A percentile compares a stretch with the other conserved stretches of the same genome.
phyloP scores from a whole-genome alignment of 2,888 invertebrate species.

The Phorcus lineatus region DNA sequence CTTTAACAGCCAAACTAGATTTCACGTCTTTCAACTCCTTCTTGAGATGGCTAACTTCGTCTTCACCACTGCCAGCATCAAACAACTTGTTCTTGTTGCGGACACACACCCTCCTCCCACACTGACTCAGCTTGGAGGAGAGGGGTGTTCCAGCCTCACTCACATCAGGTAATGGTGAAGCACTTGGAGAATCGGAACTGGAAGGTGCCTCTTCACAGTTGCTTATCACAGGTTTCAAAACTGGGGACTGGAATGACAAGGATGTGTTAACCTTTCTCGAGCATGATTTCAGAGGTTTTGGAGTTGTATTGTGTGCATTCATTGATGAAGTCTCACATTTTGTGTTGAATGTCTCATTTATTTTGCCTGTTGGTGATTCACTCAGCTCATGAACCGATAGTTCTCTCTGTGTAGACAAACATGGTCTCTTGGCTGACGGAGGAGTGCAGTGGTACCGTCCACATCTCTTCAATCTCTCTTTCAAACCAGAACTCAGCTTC shows the following conservation, averaged over 20 bases:
- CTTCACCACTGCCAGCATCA: too few relatives aligned
- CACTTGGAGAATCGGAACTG: too few relatives aligned
- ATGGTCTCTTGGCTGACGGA: slow-evolving; percentile 28
- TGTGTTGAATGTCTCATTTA: not conserved
- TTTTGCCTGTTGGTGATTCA: not conserved
- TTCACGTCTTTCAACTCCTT: slow-evolving; percentile 19
- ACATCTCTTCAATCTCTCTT: slow-evolving; percentile 61
- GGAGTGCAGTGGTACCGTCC: slow-evolving; percentile 61
- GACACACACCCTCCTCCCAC: too few relatives aligned
- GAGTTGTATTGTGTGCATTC: not conserved
- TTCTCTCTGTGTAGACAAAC: not conserved
- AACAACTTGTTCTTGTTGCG: too few relatives aligned
- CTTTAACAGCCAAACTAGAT: slow-evolving; percentile 38
- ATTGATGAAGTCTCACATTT: not conserved
- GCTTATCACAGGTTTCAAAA: not conserved
- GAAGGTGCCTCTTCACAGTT: too few relatives aligned
- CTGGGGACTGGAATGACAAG: not conserved
- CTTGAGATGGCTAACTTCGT: not conserved
- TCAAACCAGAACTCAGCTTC: slow-evolving; percentile 60
- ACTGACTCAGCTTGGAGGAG: too few relatives aligned
- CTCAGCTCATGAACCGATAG: not conserved
- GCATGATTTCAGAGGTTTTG: not conserved
- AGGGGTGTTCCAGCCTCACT: not conserved
- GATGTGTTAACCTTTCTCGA: not conserved
- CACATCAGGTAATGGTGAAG: not conserved